Conservation (phyloP, 2,797 vertebrate genomes). For the Graptemys geographica region DNA sequence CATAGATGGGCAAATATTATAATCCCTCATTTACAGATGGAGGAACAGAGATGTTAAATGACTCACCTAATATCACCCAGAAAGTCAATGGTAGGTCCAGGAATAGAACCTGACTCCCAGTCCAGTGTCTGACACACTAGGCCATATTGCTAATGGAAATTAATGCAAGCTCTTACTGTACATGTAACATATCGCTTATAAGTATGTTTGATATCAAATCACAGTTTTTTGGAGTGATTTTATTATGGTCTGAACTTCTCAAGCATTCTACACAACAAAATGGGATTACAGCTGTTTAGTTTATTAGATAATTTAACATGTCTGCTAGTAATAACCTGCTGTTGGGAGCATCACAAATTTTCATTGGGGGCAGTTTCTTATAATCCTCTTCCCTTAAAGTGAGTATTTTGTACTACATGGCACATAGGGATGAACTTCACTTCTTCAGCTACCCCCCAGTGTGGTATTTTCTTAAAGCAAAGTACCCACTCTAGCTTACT, state of each 20-base stretch:
- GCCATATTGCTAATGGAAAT: neutral
- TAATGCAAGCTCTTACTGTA: rapidly evolving
- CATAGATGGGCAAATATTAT: neutral
- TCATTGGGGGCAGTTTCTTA: neutral
- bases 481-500: neutral
- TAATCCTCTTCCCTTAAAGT: neutral
- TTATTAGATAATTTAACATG: neutral
- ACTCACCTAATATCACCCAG: neutral
- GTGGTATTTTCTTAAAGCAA: neutral
- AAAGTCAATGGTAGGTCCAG: neutral
- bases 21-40: neutral
- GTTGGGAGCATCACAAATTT: rapidly evolving
- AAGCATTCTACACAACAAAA: neutral
- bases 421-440: neutral
- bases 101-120: neutral
- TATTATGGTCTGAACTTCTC: neutral
- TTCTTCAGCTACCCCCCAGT: neutral
- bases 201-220: neutral
- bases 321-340: neutral
- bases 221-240: neutral
- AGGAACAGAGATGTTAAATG: neutral
- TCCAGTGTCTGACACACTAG: neutral
- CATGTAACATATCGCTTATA: neutral
- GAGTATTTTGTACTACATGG: neutral
- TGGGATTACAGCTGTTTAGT: neutral